These are phyloP conservation scores for Chymomyza procnemis DNA, from an alignment of 2,888 invertebrate genomes.

Conservation along the genomic window DNA sequence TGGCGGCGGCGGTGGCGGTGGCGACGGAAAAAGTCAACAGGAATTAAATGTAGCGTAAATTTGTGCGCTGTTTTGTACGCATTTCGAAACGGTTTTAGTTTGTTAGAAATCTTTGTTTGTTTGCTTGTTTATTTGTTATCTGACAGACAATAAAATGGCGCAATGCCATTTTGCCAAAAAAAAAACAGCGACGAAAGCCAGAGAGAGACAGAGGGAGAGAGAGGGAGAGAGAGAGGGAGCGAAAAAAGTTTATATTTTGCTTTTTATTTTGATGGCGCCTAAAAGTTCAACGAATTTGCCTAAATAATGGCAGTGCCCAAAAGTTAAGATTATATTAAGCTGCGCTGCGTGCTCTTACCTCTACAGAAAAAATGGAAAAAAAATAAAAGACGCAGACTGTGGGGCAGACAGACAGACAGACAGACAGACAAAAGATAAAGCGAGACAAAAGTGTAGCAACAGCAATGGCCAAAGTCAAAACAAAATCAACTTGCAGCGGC, in stretches of 20 bases:
- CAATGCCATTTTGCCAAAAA: background rate
- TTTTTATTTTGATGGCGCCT: background rate
- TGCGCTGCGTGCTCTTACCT: background rate
- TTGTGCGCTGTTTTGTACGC: background rate
- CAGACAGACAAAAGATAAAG: background rate
- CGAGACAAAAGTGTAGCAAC: background rate
- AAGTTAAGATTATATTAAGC: conserved; percentile 6
- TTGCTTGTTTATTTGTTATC: conserved; percentile 1
- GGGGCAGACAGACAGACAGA: too few species aligned
- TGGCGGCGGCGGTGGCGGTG: too few species aligned
- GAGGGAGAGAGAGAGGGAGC: too few species aligned
- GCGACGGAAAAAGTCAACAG: background rate
- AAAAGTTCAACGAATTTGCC: background rate
- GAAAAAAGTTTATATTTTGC: background rate
- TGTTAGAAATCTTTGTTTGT: background rate
- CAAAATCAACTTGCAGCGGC: background rate
- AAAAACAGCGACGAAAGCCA: background rate
- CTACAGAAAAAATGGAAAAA: background rate
- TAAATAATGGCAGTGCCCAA: background rate
- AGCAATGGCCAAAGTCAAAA: background rate
- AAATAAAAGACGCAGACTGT: background rate
- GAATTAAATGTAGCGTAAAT: conserved; percentile 1
- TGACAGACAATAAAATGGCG: background rate
- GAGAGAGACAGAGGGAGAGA: too few species aligned
- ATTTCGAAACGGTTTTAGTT: background rate